Evolutionary conservation across 2,888 invertebrate genomes (phyloP).

Genomic region (Cryptocheilus praepositus): DNA sequence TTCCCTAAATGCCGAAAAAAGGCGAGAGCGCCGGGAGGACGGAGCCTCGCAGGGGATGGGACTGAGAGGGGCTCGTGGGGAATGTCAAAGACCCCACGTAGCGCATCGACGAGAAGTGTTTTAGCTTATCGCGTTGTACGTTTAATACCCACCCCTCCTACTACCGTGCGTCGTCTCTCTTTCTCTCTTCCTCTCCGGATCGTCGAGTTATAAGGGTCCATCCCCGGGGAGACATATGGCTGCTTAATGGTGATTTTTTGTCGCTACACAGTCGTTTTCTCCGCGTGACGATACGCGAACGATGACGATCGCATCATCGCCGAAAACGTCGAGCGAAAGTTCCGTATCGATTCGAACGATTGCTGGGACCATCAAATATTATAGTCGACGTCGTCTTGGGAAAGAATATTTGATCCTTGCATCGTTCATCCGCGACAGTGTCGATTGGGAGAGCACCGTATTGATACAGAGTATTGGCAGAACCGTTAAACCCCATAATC

Average conservation of each 20-base stretch:
- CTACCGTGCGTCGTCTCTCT: neutral
- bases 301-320: neutral
- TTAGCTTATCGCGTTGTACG: slow-evolving; percentile 71
- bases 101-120: slow-evolving; percentile 61
- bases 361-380: no score
- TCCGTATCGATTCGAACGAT: no score
- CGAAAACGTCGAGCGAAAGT: no score
- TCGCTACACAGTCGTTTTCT: slow-evolving; percentile 57
- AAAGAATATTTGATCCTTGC: no score
- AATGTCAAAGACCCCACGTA: slow-evolving; percentile 35
- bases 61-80: slow-evolving; percentile 8
- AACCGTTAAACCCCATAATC: no score
- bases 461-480: no score
- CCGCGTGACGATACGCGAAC: slow-evolving; percentile 35
- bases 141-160: slow-evolving; percentile 51
- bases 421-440: no score
- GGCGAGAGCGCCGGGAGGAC: slow-evolving; percentile 2
- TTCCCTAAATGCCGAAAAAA: slow-evolving; percentile 29
- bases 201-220: slow-evolving; percentile 42
- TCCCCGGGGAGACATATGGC: slow-evolving; percentile 66
- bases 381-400: no score
- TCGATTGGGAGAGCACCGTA: no score
- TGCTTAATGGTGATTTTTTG: slow-evolving; percentile 72
- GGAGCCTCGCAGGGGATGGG: neutral
- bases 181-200: slow-evolving; percentile 32